Conservation (phyloP, 2,113 vertebrate genomes). For the Cyphomyrus discorhynchus region DNA sequence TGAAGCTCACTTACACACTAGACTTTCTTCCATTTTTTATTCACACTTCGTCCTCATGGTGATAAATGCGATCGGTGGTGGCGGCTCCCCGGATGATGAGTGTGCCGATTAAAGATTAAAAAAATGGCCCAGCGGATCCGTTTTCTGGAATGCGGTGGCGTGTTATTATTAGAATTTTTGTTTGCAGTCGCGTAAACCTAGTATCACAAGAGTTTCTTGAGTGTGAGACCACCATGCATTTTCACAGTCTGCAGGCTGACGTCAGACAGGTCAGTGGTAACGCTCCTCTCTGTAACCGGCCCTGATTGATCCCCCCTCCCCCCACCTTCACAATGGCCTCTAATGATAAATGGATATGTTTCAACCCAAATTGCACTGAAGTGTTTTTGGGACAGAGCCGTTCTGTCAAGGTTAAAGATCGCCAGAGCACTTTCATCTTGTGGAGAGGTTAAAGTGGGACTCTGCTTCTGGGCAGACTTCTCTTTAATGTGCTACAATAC, state of each 20-base stretch:
- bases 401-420: conserved; percentile 22
- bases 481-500: not conserved
- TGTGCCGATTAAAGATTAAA: conserved; percentile 9
- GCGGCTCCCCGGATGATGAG: not conserved
- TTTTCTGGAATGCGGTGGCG: not conserved
- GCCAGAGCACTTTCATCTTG: conserved; percentile 1
- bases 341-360: conserved; percentile 26
- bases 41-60: not conserved
- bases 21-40: not conserved
- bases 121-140: not conserved
- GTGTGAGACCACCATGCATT: not conserved
- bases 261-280: conserved; percentile 4
- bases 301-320: conserved; percentile 20
- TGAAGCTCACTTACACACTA: conserved; percentile 3
- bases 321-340: conserved; percentile 5
- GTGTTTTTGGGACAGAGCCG: conserved; percentile 20
- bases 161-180: conserved; percentile 1
- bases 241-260: not conserved
- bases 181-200: not conserved
- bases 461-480: not conserved
- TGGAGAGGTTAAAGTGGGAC: conserved; percentile 1
- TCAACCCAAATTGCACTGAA: conserved; percentile 28
- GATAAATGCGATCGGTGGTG: not conserved
- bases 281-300: conserved; percentile 13
- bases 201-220: not conserved